Percentiles rank a stretch among this genome's conserved stretches.
These are phyloP conservation scores for Probaryconus sp. DNA, from an alignment of 1,140 invertebrate genomes.

Conservation along the genomic window DNA sequence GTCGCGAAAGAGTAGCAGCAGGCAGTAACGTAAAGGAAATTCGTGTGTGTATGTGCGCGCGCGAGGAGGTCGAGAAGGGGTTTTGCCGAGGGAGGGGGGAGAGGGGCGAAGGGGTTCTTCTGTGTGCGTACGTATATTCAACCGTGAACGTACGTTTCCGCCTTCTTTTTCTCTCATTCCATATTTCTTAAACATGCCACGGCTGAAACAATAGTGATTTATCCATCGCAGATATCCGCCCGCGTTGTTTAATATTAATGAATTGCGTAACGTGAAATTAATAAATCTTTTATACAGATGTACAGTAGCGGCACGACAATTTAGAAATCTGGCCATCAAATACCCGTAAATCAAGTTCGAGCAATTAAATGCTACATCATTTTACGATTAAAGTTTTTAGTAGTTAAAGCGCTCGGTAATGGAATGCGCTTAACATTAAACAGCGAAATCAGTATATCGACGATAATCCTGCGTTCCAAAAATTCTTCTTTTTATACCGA, in stretches of 20 bases:
- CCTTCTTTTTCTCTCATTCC: constrained; percentile 57
- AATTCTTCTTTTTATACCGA: too few species aligned
- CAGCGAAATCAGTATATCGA: constrained; percentile 50
- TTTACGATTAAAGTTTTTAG: constrained; percentile 66
- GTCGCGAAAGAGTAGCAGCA: constrained; percentile 10
- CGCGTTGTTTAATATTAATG: constrained; percentile 63
- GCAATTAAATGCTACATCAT: constrained; percentile 66
- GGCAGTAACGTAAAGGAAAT: too few species aligned
- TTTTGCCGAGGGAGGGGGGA: neutral
- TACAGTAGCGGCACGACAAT: constrained; percentile 58
- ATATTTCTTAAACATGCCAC: constrained; percentile 59
- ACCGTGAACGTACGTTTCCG: constrained; percentile 53
- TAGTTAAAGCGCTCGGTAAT: constrained; percentile 42
- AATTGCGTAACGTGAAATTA: constrained; percentile 63
- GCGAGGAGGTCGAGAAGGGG: too few species aligned
- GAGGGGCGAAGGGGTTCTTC: constrained; percentile 10
- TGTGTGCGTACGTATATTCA: constrained; percentile 57
- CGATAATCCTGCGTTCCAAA: constrained; percentile 12
- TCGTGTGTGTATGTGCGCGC: neutral
- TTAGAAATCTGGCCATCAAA: constrained; percentile 65
- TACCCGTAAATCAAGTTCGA: constrained; percentile 65
- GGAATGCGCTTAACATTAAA: constrained; percentile 50
- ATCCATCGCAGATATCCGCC: constrained; percentile 61
- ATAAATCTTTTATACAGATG: constrained; percentile 46
- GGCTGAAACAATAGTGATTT: constrained; percentile 59